phyloP scores from a whole-genome alignment of 2,888 invertebrate species.

The Spodoptera picta region DNA sequence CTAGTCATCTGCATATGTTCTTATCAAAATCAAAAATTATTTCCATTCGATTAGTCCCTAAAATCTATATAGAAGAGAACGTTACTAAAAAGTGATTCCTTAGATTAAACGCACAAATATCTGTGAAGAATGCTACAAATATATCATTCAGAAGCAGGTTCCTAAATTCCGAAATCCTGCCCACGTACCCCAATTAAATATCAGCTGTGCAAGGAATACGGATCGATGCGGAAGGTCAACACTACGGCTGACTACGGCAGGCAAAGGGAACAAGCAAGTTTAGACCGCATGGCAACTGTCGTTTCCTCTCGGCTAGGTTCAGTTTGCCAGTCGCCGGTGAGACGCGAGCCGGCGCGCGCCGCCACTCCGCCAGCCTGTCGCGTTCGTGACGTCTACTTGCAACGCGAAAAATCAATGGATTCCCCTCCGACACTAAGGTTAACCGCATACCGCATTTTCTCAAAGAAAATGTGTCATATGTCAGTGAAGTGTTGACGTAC shows the following conservation, averaged over 20 bases:
- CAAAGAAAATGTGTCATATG: conserved; percentile 84
- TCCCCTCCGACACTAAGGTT: conserved; percentile 79
- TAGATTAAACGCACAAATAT: not conserved
- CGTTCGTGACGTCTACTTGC: conserved; percentile 82
- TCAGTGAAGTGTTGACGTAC: conserved; percentile 79
- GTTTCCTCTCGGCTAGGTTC: conserved; percentile 76
- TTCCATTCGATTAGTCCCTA: too few species aligned
- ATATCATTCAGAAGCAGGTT: too few species aligned
- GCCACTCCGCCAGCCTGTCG: conserved; percentile 79
- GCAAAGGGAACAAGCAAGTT: conserved; percentile 63
- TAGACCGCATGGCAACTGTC: conserved; percentile 83
- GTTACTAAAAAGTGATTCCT: too few species aligned
- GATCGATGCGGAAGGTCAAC: conserved; percentile 82
- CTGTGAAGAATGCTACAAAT: too few species aligned
- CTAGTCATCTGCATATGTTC: too few species aligned
- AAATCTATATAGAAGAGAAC: too few species aligned
- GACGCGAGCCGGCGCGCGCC: conserved; percentile 86
- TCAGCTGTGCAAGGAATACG: conserved; percentile 72
- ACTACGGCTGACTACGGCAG: conserved; percentile 57
- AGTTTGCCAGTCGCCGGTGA: conserved; percentile 80
- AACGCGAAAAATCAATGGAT: conserved; percentile 87
- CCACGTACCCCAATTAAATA: conserved; percentile 54
- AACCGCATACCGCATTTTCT: conserved; percentile 88
- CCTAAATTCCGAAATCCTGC: conserved; percentile 13
- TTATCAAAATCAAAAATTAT: too few species aligned